Base-by-base conservation (phyloP, 2,797 vertebrate species). In the Gymnopithys bicolor region DNA sequence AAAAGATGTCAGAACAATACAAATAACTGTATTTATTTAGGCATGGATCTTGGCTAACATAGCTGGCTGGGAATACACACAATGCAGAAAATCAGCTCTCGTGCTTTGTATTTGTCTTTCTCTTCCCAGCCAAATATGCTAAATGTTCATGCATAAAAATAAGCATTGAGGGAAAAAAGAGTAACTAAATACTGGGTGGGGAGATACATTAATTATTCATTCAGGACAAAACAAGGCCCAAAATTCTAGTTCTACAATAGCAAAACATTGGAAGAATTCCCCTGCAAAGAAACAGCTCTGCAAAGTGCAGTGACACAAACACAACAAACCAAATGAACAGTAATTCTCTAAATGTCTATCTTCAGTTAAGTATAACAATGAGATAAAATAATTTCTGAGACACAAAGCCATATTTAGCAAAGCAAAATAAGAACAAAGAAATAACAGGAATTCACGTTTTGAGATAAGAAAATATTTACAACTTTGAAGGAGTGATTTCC, bases 1-100 rank as follows among this genome's bases (percentile, higher is more conserved):
- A 37, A 75, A 70, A 80, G 52, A 87, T 56, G 67, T 48, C 49
- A 89, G n/a, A 87, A 87, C 56, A 89, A 90, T 68, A 64, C 79
- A 92, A 95, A 87, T 30, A 64, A 69, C 46, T 67, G 58, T 86
- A 59, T 92, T 89, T 89, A 93, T 86, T 84, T 60, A 66, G 63
- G 70, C 67, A 89, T 14, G 39, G 52, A 76, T 79, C 82, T 92
- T 94, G 90, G 84, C 78, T 80, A 58, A 60, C 2, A 3, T n/a
- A 92, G 32, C 35, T 89, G 92, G 49, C 90, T 80, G 69, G 33
- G 49, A 93, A 68, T 62, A 80, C 1, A 94, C 53, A 91, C 62
- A 93, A 87, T 51, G 62, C 52, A 93, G 66, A 89, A 87, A 95
- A 83, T 52, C 73, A 94, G 35, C 60, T 46, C 75, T 60, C 43